Conservation (phyloP, 2,113 vertebrate species). For the Seriola quinqueradiata region DNA sequence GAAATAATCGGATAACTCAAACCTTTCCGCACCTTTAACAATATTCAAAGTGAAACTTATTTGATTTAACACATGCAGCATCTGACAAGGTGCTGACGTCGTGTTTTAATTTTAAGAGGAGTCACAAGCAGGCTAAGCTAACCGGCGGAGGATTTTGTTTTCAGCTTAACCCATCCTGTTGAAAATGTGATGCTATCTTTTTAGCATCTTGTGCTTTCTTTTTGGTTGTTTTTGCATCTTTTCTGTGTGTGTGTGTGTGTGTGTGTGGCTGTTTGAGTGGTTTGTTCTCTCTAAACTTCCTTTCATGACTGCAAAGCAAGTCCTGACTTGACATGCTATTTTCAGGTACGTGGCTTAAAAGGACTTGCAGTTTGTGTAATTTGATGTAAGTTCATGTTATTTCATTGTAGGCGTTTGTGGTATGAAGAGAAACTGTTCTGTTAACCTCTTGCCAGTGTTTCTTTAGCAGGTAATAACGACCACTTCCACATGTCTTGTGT, state of each 20-base stretch:
- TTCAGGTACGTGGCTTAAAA: neutral
- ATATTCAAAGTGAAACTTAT: neutral
- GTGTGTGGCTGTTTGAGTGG: neutral
- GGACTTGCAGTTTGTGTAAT: neutral
- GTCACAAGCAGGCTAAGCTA: neutral
- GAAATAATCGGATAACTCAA: neutral
- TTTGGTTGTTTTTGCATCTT: neutral
- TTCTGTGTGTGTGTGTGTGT: neutral
- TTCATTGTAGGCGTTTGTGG: neutral
- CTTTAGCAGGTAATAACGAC: constrained; percentile 22
- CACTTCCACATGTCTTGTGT: constrained; percentile 39
- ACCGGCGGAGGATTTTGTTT: constrained; percentile 3
- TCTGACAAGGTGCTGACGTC: constrained; percentile 7
- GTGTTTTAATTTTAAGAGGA: no score
- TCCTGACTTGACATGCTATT: constrained; percentile 4
- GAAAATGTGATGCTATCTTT: neutral
- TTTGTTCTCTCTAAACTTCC: constrained; percentile 1
- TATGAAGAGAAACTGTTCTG: constrained; percentile 1
- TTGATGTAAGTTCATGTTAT: neutral
- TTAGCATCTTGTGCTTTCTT: neutral
- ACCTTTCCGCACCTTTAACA: neutral
- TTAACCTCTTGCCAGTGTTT: constrained; percentile 5
- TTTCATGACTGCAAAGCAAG: neutral
- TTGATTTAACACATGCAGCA: neutral
- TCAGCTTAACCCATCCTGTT: neutral